Evolutionary conservation across 2,797 vertebrate genomes (phyloP).

Genomic region (Melanotaenia parkinsoni): DNA sequence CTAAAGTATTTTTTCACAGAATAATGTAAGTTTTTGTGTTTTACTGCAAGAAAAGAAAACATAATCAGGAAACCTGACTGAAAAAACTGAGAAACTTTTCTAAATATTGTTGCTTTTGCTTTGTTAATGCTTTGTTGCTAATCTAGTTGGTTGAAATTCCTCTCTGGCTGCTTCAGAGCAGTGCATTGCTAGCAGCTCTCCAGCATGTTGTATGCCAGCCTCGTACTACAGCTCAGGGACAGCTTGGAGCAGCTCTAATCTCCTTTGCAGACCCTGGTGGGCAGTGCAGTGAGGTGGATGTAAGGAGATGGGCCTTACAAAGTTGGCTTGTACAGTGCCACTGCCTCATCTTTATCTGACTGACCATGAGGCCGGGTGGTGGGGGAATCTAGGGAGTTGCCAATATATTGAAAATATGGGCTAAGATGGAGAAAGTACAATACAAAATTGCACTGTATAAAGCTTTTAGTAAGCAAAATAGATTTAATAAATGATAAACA

Average conservation of each 20-base stretch:
- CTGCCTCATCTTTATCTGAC: constrained; percentile 37
- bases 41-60: constrained; percentile 15
- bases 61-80: constrained; percentile 19
- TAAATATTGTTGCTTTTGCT: constrained; percentile 41
- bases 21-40: constrained; percentile 14
- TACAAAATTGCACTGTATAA: constrained; percentile 1
- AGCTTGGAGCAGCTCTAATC: constrained; percentile 62
- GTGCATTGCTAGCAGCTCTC: constrained; percentile 40
- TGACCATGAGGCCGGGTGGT: constrained; percentile 21
- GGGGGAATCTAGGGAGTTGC: not conserved
- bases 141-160: constrained; percentile 50
- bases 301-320: constrained; percentile 72
- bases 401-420: not conserved
- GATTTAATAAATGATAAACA: not conserved
- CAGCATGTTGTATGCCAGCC: constrained; percentile 46
- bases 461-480: not conserved
- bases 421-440: no score
- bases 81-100: constrained; percentile 43
- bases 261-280: constrained; percentile 67
- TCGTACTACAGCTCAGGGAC: constrained; percentile 55
- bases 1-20: constrained; percentile 13
- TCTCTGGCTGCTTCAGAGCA: constrained; percentile 45
- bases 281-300: constrained; percentile 59
- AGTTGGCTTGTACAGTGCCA: constrained; percentile 46
- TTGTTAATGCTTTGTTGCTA: constrained; percentile 47